Conservation (phyloP, 2,888 invertebrate genomes). For the Hemicrepidius hirtus region DNA sequence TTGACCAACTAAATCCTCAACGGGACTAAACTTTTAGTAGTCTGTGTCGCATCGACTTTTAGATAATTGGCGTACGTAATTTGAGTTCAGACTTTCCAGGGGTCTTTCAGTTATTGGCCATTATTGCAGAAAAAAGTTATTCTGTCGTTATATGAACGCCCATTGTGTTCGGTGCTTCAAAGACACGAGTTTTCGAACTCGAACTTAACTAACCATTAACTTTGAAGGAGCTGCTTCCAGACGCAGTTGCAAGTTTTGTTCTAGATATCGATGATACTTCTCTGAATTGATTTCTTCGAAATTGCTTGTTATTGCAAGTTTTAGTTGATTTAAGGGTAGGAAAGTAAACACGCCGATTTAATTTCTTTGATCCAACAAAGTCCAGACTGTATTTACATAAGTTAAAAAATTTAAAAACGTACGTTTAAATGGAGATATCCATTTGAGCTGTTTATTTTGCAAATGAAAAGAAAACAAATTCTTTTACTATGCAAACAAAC, state of each 20-base stretch:
- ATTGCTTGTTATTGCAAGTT: background rate
- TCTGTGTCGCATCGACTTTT: conserved; percentile 33
- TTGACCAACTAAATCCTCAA: conserved; percentile 24
- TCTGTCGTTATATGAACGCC: conserved; percentile 29
- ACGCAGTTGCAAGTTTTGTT: conserved; percentile 20
- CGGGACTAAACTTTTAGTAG: conserved; percentile 27
- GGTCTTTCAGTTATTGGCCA: conserved; percentile 34
- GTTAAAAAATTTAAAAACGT: conserved; percentile 19
- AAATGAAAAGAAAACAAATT: conserved; percentile 51
- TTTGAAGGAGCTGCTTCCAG: conserved; percentile 7
- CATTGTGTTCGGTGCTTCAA: conserved; percentile 36
- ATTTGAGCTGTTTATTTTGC: conserved; percentile 36
- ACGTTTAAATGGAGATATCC: conserved; percentile 32
- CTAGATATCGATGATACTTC: conserved; percentile 6
- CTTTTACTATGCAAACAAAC: conserved; percentile 40
- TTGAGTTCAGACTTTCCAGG: conserved; percentile 28
- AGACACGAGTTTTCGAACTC: conserved; percentile 26
- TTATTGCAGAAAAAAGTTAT: conserved; percentile 39
- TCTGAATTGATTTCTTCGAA: background rate
- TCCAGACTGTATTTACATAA: conserved; percentile 15
- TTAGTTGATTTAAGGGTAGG: background rate
- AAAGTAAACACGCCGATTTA: background rate
- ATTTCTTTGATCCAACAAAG: conserved; percentile 9
- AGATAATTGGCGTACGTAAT: conserved; percentile 41
- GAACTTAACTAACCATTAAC: conserved; percentile 31